Conservation (phyloP, 2,888 invertebrate species). For the Theristus sp. region DNA sequence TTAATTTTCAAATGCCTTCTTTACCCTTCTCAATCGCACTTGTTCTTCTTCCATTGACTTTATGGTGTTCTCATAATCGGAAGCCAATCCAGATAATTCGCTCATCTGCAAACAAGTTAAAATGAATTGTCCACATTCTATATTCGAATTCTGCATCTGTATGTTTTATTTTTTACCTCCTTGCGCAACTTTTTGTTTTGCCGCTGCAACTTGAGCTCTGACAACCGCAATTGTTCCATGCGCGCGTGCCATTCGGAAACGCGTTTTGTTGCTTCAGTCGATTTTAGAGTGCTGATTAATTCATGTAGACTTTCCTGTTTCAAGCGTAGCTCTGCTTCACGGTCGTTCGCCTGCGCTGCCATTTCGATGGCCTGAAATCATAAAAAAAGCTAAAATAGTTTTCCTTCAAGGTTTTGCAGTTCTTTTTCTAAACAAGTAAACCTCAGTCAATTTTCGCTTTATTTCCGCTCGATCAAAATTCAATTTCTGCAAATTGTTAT, state of each 20-base stretch:
- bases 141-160: too few relatives aligned
- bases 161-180: not conserved
- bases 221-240: not conserved
- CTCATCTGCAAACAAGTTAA: too few relatives aligned
- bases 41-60: not conserved
- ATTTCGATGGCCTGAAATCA: not conserved
- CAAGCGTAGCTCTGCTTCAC: not conserved
- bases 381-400: not conserved
- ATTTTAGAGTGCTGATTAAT: not conserved
- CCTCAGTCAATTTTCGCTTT: not conserved
- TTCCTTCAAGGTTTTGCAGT: not conserved
- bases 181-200: not conserved
- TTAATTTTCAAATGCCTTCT: too few relatives aligned
- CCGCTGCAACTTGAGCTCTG: not conserved
- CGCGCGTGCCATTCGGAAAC: not conserved
- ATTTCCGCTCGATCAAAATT: not conserved
- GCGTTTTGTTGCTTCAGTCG: not conserved
- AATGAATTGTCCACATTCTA: too few relatives aligned
- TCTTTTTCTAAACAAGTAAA: not conserved
- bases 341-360: not conserved
- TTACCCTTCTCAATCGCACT: too few relatives aligned
- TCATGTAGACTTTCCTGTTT: not conserved
- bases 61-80: not conserved
- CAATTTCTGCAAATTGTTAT: not conserved
- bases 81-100: too few relatives aligned